These are phyloP conservation scores for Acromyrmex charruanus DNA, from an alignment of 1,140 invertebrate genomes.

Conservation along the genomic window DNA sequence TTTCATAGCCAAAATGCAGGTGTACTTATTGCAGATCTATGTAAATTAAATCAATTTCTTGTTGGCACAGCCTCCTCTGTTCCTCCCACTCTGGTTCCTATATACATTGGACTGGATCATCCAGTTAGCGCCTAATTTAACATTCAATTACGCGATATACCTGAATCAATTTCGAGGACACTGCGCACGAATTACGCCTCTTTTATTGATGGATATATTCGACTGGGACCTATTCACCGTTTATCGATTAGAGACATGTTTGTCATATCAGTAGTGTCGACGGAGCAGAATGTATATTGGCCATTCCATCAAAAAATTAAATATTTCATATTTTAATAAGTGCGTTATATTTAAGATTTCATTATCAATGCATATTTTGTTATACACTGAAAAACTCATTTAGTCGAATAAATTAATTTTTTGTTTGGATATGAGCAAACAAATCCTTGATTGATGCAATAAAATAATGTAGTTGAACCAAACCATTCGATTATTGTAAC, in stretches of 20 bases:
- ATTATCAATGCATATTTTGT: not conserved
- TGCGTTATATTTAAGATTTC: not conserved
- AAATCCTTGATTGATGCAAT: no score
- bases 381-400: no score
- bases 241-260: conserved; percentile 18
- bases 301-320: not conserved
- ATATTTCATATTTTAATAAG: not conserved
- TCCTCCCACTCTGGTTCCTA: not conserved
- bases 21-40: conserved; percentile 41
- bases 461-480: no score
- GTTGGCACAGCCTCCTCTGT: not conserved
- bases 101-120: conserved; percentile 9
- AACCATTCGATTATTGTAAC: no score
- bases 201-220: conserved; percentile 34
- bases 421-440: no score
- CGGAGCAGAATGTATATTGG: not conserved
- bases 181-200: conserved; percentile 11
- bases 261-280: not conserved
- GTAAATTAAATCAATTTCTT: conserved; percentile 39
- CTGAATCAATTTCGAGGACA: conserved; percentile 20
- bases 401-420: no score
- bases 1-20: conserved; percentile 3
- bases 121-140: conserved; percentile 50
- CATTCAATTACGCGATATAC: conserved; percentile 44
- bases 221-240: not conserved